A percentile compares a stretch with the other conserved stretches of the same genome.
Evolutionary conservation across 2,113 vertebrate genomes (phyloP).

Genomic region (Labeo rohita): DNA sequence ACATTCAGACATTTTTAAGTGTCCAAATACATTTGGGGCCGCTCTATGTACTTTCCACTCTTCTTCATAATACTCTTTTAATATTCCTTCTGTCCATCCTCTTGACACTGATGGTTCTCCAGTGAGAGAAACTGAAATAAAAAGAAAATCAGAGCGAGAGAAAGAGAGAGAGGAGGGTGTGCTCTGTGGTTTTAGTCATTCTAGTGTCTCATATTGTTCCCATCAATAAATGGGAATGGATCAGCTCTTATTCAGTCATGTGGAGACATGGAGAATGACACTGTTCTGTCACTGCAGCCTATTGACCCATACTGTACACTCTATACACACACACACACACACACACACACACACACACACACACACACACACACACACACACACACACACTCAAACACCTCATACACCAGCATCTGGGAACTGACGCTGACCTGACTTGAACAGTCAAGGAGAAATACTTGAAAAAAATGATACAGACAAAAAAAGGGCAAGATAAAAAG

Average conservation of each 20-base stretch:
- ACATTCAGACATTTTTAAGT: slow-evolving; percentile 2
- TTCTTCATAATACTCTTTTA: slow-evolving; percentile 26
- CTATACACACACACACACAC: neutral
- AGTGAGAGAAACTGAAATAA: neutral
- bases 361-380: neutral
- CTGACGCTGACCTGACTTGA: neutral
- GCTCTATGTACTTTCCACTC: slow-evolving; percentile 11
- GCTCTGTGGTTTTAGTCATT: slow-evolving; percentile 10
- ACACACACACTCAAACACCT: neutral
- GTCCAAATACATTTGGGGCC: slow-evolving; percentile 1
- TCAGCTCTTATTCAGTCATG: slow-evolving; percentile 4
- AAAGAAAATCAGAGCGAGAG: slow-evolving; percentile 22
- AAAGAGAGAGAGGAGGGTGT: neutral
- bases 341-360: neutral
- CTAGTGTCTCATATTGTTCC: neutral
- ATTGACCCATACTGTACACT: slow-evolving; percentile 35
- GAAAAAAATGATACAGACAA: neutral
- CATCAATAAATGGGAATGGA: slow-evolving; percentile 6
- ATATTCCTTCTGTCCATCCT: slow-evolving; percentile 20
- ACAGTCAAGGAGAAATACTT: neutral
- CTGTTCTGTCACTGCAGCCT: slow-evolving; percentile 35
- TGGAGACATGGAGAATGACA: slow-evolving; percentile 11
- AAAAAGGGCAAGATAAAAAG: neutral
- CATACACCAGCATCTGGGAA: neutral
- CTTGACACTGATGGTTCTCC: slow-evolving; percentile 14